Percentiles rank a stretch among this genome's conserved stretches.
These are phyloP conservation scores for Premnoplex brunnescens DNA, from an alignment of 2,797 vertebrate species.

Conservation along the genomic window DNA sequence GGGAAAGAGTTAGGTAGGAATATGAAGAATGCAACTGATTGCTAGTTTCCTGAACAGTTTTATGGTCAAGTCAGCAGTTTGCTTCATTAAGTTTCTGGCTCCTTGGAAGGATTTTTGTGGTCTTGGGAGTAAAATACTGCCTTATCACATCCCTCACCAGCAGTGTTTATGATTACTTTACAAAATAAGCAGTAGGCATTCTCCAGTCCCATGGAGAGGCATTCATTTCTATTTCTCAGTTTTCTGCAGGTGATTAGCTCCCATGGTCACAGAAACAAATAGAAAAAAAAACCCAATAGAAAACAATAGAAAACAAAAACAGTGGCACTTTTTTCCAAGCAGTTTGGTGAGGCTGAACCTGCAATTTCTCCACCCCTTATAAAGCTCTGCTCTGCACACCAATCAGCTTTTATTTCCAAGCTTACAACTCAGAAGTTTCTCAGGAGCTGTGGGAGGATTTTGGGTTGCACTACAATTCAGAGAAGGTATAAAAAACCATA, in stretches of 20 bases:
- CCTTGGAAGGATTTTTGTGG: background rate
- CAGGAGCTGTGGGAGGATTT: constrained; percentile 30
- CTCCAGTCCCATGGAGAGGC: background rate
- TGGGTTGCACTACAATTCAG: constrained; percentile 47
- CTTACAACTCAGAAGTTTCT: constrained; percentile 70
- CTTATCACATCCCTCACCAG: background rate
- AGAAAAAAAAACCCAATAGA: too few species aligned
- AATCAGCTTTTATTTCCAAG: constrained; percentile 71
- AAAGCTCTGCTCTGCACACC: constrained; percentile 60
- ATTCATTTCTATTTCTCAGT: constrained; percentile 20
- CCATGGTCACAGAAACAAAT: constrained; percentile 22
- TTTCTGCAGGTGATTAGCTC: constrained; percentile 41
- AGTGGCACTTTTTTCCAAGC: background rate
- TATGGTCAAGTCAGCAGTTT: background rate
- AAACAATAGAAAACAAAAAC: constrained; percentile 17
- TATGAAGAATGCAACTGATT: background rate
- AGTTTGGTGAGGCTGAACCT: constrained; percentile 25
- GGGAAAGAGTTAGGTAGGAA: background rate
- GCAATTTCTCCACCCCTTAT: constrained; percentile 28
- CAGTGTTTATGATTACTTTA: background rate
- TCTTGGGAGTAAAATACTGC: background rate
- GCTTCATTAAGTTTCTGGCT: constrained; percentile 14
- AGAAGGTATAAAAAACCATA: constrained; percentile 69
- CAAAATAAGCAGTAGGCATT: background rate
- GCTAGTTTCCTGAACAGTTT: background rate